phyloP scores from a whole-genome alignment of 23 tunicate genomes.

The Corella eumyota region DNA sequence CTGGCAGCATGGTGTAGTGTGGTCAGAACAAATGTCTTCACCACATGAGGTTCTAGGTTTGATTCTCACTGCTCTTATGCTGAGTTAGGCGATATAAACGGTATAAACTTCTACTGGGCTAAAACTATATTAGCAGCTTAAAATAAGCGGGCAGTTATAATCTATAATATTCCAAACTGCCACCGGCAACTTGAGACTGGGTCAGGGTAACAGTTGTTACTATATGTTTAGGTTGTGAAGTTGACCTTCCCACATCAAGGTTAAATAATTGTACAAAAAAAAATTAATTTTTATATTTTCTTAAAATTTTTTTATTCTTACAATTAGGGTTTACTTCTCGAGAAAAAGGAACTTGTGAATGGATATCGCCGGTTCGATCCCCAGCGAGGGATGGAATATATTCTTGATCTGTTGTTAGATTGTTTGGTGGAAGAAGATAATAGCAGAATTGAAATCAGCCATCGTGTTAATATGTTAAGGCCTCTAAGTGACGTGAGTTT shows the following conservation, averaged over 20 bases:
- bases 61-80: too few species aligned
- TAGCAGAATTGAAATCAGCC: slow-evolving; percentile 61
- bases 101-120: too few species aligned
- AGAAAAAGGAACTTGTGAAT: slow-evolving; percentile 81
- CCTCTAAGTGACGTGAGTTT: slow-evolving; percentile 58
- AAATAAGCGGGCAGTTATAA: too few species aligned
- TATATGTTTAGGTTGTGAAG: too few species aligned
- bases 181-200: too few species aligned
- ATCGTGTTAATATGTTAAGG: slow-evolving; percentile 87
- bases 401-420: slow-evolving; percentile 71
- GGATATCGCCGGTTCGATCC: slow-evolving; percentile 98
- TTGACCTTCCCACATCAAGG: too few species aligned
- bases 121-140: too few species aligned
- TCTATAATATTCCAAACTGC: too few species aligned
- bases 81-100: too few species aligned
- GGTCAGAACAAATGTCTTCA: background rate
- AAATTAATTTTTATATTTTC: background rate
- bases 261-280: too few species aligned
- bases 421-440: slow-evolving; percentile 55
- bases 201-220: too few species aligned
- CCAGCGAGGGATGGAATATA: slow-evolving; percentile 98
- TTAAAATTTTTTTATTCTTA: background rate
- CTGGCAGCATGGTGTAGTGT: background rate
- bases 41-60: too few species aligned
- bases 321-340: slow-evolving; percentile 46